Evolutionary conservation across 1,140 invertebrate species (phyloP).

Genomic region (Caenorhabditis tropicalis): DNA sequence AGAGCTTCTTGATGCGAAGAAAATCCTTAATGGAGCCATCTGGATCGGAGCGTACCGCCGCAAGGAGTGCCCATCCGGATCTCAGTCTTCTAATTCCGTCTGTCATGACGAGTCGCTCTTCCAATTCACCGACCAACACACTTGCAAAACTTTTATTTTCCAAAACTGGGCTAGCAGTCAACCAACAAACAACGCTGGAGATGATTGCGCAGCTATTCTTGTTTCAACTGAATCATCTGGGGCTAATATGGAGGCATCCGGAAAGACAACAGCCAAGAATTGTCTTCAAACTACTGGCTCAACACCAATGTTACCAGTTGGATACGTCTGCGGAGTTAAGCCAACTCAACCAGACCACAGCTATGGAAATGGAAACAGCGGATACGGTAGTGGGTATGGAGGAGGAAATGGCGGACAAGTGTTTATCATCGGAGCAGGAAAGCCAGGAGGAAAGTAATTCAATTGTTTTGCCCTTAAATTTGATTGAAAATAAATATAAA

Average conservation of each 20-base stretch:
- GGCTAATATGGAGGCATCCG: not conserved
- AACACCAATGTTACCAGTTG: not conserved
- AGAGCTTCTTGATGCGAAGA: not conserved
- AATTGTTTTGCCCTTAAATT: too few relatives aligned
- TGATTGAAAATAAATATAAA: too few relatives aligned
- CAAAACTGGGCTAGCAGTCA: not conserved
- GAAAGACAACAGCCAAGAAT: not conserved
- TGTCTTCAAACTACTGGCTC: not conserved
- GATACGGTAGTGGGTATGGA: not conserved
- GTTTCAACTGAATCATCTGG: not conserved
- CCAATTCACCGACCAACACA: slow-evolving; percentile 27
- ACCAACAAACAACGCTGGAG: not conserved
- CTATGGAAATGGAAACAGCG: slow-evolving; percentile 18
- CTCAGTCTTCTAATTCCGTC: not conserved
- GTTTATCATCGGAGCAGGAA: not conserved
- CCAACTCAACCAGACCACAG: not conserved
- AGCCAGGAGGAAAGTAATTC: not conserved
- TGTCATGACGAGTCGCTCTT: not conserved
- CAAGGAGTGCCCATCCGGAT: slow-evolving; percentile 5
- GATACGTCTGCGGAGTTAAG: slow-evolving; percentile 18
- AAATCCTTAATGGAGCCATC: not conserved
- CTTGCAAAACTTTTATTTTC: not conserved
- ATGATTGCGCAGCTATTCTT: not conserved
- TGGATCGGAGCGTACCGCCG: slow-evolving; percentile 10
- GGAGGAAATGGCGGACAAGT: not conserved